Conservation (phyloP, 2,113 vertebrate species). For the Alosa alosa region DNA sequence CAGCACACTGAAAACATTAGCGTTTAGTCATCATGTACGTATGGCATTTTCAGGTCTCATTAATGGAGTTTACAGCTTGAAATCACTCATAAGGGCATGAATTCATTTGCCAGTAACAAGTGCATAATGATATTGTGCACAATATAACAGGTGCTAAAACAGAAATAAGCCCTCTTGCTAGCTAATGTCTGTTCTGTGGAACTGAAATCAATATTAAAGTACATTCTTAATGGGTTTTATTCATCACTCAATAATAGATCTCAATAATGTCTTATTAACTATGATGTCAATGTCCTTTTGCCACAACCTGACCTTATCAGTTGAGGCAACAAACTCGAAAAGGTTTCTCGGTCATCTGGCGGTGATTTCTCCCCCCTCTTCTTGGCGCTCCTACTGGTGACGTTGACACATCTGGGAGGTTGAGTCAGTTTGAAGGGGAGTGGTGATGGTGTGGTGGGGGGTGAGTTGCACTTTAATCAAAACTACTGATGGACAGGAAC, state of each 20-base stretch:
- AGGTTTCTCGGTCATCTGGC: not conserved
- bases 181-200: not conserved
- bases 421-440: not conserved
- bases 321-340: not conserved
- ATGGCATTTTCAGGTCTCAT: not conserved
- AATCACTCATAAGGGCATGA: not conserved
- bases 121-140: not conserved
- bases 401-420: constrained; percentile 26
- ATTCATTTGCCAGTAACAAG: not conserved
- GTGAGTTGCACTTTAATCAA: constrained; percentile 26
- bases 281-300: not conserved
- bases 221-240: not conserved
- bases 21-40: not conserved
- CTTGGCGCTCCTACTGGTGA: constrained; percentile 12
- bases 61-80: not conserved
- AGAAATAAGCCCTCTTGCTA: not conserved
- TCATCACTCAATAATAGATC: not conserved
- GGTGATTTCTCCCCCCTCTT: not conserved
- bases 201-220: not conserved
- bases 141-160: not conserved
- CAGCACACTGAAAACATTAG: not conserved
- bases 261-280: not conserved
- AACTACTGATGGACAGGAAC: constrained; percentile 41
- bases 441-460: not conserved
- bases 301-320: not conserved